A percentile compares a stretch with the other conserved stretches of the same genome.
Conservation (phyloP, 2,113 vertebrate genomes). For the Pteronura brasiliensis region DNA sequence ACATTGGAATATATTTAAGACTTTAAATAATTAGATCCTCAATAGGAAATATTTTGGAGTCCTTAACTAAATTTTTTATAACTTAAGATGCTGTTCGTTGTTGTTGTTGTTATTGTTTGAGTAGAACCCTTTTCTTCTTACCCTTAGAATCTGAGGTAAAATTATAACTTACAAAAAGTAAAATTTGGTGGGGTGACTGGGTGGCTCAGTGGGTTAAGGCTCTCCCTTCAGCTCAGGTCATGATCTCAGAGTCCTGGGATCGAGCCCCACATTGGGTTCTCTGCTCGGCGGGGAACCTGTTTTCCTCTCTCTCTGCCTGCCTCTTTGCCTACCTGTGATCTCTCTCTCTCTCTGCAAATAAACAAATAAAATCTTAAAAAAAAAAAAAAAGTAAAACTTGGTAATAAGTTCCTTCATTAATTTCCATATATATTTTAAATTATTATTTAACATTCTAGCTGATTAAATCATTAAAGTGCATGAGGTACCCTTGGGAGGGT, state of each 20-base stretch:
- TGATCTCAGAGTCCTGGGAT: too few relatives aligned
- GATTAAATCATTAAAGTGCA: neutral
- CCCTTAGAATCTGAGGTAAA: neutral
- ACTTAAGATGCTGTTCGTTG: neutral
- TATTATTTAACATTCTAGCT: neutral
- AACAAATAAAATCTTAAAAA: neutral
- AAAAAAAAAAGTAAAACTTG: neutral
- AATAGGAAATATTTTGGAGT: neutral
- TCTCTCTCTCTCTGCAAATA: too few relatives aligned
- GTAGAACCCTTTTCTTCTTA: conserved; percentile 7
- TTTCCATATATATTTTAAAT: conserved; percentile 3
- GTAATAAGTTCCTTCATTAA: neutral
- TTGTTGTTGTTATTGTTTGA: neutral
- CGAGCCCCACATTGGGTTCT: too few relatives aligned
- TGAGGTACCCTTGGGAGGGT: neutral
- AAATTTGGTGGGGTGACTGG: neutral
- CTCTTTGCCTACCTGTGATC: too few relatives aligned
- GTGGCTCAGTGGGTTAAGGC: too few relatives aligned
- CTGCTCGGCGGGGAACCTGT: too few relatives aligned
- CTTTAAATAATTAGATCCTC: neutral
- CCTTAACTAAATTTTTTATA: neutral
- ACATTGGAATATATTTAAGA: neutral
- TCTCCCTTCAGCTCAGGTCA: too few relatives aligned
- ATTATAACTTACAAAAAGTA: neutral
- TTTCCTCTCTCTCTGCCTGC: too few relatives aligned